phyloP scores from a whole-genome alignment of 1,140 invertebrate species.

The Monochamus saltuarius region DNA sequence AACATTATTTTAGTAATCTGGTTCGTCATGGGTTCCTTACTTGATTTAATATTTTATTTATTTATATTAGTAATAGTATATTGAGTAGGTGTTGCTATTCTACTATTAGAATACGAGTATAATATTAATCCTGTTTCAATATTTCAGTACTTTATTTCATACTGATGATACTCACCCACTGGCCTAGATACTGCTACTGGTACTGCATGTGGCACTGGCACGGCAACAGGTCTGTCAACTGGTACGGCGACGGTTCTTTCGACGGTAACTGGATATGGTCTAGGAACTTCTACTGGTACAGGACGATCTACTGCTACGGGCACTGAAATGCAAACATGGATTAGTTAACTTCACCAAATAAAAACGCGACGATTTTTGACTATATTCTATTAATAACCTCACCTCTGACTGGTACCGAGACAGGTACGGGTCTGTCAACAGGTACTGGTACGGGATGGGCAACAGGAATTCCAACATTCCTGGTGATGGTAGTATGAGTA shows the following conservation, averaged over 20 bases:
- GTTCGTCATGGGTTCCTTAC: too few species aligned
- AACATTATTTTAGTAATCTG: too few species aligned
- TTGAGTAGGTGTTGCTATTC: too few species aligned
- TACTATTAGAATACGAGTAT: too few species aligned
- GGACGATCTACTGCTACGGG: constrained; percentile 33
- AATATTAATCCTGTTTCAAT: too few species aligned
- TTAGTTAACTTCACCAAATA: neutral
- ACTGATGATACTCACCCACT: constrained; percentile 18
- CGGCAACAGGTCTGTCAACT: constrained; percentile 37
- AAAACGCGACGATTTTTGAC: constrained; percentile 22
- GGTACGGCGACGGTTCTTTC: constrained; percentile 34
- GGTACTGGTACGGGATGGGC: constrained; percentile 35
- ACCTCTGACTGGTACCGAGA: constrained; percentile 33
- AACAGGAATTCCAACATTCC: constrained; percentile 39
- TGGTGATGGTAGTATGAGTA: constrained; percentile 45
- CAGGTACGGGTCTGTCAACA: constrained; percentile 39
- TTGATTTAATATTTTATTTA: too few species aligned
- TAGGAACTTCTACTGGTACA: constrained; percentile 42
- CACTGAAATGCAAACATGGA: constrained; percentile 12
- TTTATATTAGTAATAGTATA: too few species aligned
- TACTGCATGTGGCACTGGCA: constrained; percentile 47
- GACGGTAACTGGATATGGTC: constrained; percentile 52
- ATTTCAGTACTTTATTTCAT: too few species aligned
- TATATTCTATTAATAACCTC: constrained; percentile 7
- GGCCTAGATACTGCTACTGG: constrained; percentile 50